phyloP scores from a whole-genome alignment of 2,113 vertebrate genomes.

The Misgurnus mizolepis region DNA sequence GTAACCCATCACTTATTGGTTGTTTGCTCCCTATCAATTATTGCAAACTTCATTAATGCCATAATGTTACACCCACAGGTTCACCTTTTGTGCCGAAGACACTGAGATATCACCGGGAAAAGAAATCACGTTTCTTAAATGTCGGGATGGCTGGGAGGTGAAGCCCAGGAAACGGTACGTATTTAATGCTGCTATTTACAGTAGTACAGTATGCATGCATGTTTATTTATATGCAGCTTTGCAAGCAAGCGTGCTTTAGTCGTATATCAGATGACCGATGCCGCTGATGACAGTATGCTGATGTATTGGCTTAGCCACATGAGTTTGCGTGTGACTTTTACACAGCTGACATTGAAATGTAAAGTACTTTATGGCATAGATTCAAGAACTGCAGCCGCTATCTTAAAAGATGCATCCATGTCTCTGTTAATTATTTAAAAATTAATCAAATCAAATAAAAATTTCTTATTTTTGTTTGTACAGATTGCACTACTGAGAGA shows the following conservation, averaged over 20 bases:
- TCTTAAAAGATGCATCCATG: too few relatives aligned
- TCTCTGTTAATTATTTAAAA: too few relatives aligned
- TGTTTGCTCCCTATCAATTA: neutral
- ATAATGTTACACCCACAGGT: constrained; percentile 64
- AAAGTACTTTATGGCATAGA: too few relatives aligned
- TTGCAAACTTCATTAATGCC: neutral
- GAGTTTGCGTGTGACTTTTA: too few relatives aligned
- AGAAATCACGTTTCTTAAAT: constrained; percentile 85
- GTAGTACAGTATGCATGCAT: neutral
- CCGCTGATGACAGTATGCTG: too few relatives aligned
- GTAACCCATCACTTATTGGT: neutral
- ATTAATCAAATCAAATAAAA: too few relatives aligned
- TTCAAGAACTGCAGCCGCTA: too few relatives aligned
- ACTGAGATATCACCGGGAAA: constrained; percentile 82
- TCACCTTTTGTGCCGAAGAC: constrained; percentile 86
- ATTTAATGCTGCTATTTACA: neutral
- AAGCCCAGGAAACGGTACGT: constrained; percentile 76
- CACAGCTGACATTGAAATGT: too few relatives aligned
- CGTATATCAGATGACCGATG: too few relatives aligned
- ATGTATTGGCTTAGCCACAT: too few relatives aligned
- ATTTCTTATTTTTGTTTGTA: neutral
- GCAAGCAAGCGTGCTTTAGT: too few relatives aligned
- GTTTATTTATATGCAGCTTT: neutral
- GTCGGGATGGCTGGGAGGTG: constrained; percentile 84
- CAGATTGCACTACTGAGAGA: constrained; percentile 69